phyloP scores from a whole-genome alignment of 2,797 vertebrate species.

The Trichosurus vulpecula region DNA sequence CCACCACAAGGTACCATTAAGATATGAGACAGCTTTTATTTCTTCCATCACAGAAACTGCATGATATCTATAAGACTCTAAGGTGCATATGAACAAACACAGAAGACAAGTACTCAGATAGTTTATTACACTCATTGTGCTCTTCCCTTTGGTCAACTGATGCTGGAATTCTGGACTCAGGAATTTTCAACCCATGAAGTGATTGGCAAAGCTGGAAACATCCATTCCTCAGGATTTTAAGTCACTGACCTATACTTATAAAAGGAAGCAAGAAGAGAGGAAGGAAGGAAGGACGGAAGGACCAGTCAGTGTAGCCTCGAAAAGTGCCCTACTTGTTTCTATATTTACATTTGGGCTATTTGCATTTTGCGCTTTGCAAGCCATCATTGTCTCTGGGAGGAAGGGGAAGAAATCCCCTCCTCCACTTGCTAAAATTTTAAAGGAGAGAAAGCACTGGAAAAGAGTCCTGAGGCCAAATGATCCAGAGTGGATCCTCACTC shows the following conservation, averaged over 20 bases:
- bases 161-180: background rate
- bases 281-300: too few species aligned
- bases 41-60: background rate
- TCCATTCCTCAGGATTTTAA: background rate
- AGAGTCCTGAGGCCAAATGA: background rate
- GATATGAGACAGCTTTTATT: background rate
- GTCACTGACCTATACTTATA: background rate
- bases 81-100: background rate
- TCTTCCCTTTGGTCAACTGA: background rate
- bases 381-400: background rate
- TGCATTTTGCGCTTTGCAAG: background rate
- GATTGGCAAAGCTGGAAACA: background rate
- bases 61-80: background rate
- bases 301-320: background rate
- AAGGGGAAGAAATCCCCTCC: background rate
- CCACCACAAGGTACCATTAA: background rate
- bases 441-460: background rate
- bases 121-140: background rate
- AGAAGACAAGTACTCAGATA: background rate
- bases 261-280: background rate
- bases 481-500: background rate
- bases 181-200: background rate
- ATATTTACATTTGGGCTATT: background rate
- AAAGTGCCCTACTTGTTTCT: background rate
- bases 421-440: background rate